These are phyloP conservation scores for Troides helena DNA, from an alignment of 2,888 invertebrate genomes.

Conservation along the genomic window DNA sequence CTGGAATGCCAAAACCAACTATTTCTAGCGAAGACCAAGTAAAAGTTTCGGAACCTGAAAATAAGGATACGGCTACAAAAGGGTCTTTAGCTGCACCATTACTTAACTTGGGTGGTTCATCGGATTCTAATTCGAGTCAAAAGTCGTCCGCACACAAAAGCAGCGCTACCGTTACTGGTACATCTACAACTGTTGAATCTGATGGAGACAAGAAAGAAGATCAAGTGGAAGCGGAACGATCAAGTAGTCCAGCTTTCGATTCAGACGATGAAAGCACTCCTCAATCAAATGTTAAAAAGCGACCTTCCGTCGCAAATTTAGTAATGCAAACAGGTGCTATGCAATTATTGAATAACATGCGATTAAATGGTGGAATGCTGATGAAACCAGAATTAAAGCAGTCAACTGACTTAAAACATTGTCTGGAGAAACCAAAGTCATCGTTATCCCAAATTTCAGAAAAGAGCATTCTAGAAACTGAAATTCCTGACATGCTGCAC, in stretches of 20 bases:
- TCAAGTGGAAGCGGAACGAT: slow-evolving; percentile 85
- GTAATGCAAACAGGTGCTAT: slow-evolving; percentile 83
- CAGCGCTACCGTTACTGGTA: slow-evolving; percentile 79
- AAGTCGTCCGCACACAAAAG: slow-evolving; percentile 81
- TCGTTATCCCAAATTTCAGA: slow-evolving; percentile 83
- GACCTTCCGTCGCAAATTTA: slow-evolving; percentile 84
- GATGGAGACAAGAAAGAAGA: slow-evolving; percentile 73
- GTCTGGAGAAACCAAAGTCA: slow-evolving; percentile 62
- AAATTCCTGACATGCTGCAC: slow-evolving; percentile 69
- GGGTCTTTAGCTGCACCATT: slow-evolving; percentile 66
- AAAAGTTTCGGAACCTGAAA: slow-evolving; percentile 68
- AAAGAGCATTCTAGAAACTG: slow-evolving; percentile 82
- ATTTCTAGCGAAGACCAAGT: slow-evolving; percentile 86
- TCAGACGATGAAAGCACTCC: slow-evolving; percentile 94
- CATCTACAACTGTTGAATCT: slow-evolving; percentile 77
- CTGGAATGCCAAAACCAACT: slow-evolving; percentile 89
- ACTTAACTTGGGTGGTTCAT: slow-evolving; percentile 69
- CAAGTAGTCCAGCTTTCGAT: slow-evolving; percentile 96
- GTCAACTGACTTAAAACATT: slow-evolving; percentile 58
- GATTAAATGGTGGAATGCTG: slow-evolving; percentile 78
- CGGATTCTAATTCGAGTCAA: slow-evolving; percentile 82
- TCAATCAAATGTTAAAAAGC: slow-evolving; percentile 79
- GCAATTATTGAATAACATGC: slow-evolving; percentile 77
- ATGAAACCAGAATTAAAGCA: slow-evolving; percentile 66
- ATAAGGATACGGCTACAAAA: slow-evolving; percentile 66